These are phyloP conservation scores for Lymantria monacha DNA, from an alignment of 2,888 invertebrate species.

Conservation along the genomic window DNA sequence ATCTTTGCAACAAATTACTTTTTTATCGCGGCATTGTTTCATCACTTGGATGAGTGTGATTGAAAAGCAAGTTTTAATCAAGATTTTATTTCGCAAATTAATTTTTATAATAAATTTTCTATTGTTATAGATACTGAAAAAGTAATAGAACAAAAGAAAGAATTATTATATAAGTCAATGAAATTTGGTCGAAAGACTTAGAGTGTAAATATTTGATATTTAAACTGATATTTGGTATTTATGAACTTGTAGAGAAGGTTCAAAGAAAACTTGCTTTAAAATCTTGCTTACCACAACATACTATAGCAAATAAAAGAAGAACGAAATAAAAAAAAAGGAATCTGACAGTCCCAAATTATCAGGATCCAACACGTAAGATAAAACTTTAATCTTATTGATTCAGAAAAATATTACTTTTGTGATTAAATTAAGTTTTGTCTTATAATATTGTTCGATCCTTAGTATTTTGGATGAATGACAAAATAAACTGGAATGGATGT, in stretches of 20 bases:
- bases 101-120: no score
- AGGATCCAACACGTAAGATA: constrained; percentile 27
- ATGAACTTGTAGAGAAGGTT: not conserved
- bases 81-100: not conserved
- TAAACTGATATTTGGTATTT: no score
- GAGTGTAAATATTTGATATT: no score
- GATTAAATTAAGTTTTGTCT: not conserved
- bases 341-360: constrained; percentile 51
- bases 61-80: constrained; percentile 47
- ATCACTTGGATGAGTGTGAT: constrained; percentile 49
- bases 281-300: constrained; percentile 39
- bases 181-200: no score
- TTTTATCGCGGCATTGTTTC: constrained; percentile 54
- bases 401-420: constrained; percentile 2
- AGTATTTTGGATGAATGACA: constrained; percentile 33
- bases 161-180: no score
- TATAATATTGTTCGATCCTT: constrained; percentile 29
- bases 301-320: constrained; percentile 46
- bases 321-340: constrained; percentile 32
- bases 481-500: constrained; percentile 14
- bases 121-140: no score
- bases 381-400: not conserved
- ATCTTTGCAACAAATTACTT: constrained; percentile 79
- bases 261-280: constrained; percentile 44
- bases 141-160: no score